Base-by-base conservation (phyloP, 2,113 vertebrate genomes). In the Cyprinus carpio region DNA sequence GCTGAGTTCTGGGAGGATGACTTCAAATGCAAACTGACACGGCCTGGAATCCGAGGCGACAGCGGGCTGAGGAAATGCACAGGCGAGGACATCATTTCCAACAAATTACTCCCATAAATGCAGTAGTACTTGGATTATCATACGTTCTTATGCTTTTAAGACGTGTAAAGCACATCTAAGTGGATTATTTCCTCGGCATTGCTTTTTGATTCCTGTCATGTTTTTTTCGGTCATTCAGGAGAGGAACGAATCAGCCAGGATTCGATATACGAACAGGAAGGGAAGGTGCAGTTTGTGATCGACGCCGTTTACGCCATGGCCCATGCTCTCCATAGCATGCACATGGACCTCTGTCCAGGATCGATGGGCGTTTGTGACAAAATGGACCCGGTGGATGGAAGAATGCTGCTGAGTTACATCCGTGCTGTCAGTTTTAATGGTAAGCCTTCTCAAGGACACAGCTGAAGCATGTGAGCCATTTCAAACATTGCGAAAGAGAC, bases 241-340 rank as follows among this genome's bases (percentile, higher is more conserved):
- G 95, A 96, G 13, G 96, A 97, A 91, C 92, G 95, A 87, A 96
- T 97, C 31, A 94, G 93, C 37, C 94, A 82, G 54, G 94, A 97
- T 86, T 96, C 96, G 5, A 89, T 92, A 49, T 97, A 97, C 1
- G 95, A 97, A 64, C 96, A 97, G 91, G 96, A 97, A 83, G 96
- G 96, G 5, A 97, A 97, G 90, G 96, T 97, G 81, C 96, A 97
- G 93, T 97, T 97, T 91, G 96, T 97, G 80, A 97, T 97, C 0
- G 96, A 97, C 0, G 96, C 94, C 0, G 93, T 94, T 56, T 94
- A 94, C 4, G 93, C 93, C 83, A 93, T 94, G 94, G 94, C 94
- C 43, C 90, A 94, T 29, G 94, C 93, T 6, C 74, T 94, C 27
- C 93, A 94, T 91, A 93, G 90, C 90, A 97, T 97, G 96, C 95